Percentiles rank a stretch among this genome's conserved stretches.
Conservation (phyloP, 1,140 invertebrate species). For the Drosophila subobscura region DNA sequence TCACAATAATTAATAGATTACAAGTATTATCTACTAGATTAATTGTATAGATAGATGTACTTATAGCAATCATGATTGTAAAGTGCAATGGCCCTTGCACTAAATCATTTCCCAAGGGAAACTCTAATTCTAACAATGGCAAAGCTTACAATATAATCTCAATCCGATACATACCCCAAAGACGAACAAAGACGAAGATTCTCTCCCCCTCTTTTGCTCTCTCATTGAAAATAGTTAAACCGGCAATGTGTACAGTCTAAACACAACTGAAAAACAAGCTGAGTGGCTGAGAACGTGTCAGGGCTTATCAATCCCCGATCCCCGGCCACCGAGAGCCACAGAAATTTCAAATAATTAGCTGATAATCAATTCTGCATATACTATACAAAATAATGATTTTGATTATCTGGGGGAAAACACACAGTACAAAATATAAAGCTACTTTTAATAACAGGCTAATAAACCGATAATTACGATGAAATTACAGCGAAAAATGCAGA, state of each 20-base stretch:
- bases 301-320: constrained; percentile 21
- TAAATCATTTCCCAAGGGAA: too few relatives aligned
- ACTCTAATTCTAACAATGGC: too few relatives aligned
- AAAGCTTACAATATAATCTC: constrained; percentile 1
- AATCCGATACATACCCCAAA: not conserved
- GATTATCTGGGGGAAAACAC: not conserved
- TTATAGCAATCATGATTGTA: too few relatives aligned
- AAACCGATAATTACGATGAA: constrained; percentile 3
- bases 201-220: constrained; percentile 3
- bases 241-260: constrained; percentile 37
- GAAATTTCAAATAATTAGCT: constrained; percentile 27
- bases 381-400: constrained; percentile 9
- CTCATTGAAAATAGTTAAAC: constrained; percentile 32
- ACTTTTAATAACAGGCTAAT: constrained; percentile 21
- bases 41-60: too few relatives aligned
- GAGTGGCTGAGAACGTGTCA: constrained; percentile 20
- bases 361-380: constrained; percentile 35
- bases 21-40: too few relatives aligned
- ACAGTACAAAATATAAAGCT: constrained; percentile 15
- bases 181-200: not conserved
- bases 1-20: too few relatives aligned
- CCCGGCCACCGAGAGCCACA: not conserved
- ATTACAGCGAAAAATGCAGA: constrained; percentile 5
- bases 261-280: constrained; percentile 35
- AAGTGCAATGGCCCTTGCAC: too few relatives aligned